Evolutionary conservation across 2,888 invertebrate species (phyloP).

Genomic region (Mimas tiliae): DNA sequence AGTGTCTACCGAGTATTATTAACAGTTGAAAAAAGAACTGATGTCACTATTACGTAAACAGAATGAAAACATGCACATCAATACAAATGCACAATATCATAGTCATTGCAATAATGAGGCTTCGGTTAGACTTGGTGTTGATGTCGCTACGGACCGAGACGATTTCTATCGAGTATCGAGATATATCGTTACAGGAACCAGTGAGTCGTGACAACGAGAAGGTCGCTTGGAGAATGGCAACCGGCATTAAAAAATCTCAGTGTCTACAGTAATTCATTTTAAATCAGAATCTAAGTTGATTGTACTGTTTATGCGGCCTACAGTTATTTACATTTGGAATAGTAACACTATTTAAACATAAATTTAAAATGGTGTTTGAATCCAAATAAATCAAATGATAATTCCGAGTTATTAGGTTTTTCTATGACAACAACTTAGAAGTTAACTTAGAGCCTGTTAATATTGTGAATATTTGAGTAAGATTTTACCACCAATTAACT

Average conservation of each 20-base stretch:
- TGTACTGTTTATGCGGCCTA: not conserved
- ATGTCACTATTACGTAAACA: constrained; percentile 4
- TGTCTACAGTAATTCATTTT: not conserved
- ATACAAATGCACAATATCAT: constrained; percentile 29
- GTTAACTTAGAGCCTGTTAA: too few relatives aligned
- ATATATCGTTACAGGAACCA: constrained; percentile 55
- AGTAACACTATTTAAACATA: not conserved
- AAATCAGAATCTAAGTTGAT: not conserved
- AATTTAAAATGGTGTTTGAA: not conserved
- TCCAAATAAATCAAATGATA: too few relatives aligned
- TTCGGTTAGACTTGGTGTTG: constrained; percentile 38
- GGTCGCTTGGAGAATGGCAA: constrained; percentile 40
- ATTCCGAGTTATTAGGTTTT: too few relatives aligned
- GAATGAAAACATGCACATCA: constrained; percentile 10
- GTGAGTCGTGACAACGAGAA: constrained; percentile 50
- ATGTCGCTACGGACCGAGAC: constrained; percentile 39
- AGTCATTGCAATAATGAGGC: constrained; percentile 39
- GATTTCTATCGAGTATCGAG: constrained; percentile 52
- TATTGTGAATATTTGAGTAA: too few relatives aligned
- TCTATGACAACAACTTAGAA: too few relatives aligned
- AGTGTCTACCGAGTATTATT: too few relatives aligned
- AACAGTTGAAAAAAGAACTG: not conserved
- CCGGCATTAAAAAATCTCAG: constrained; percentile 19
- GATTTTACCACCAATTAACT: too few relatives aligned
- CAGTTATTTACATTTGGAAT: not conserved